phyloP scores from a whole-genome alignment of 1,140 invertebrate genomes.

The Pentalonia nigronervosa region DNA sequence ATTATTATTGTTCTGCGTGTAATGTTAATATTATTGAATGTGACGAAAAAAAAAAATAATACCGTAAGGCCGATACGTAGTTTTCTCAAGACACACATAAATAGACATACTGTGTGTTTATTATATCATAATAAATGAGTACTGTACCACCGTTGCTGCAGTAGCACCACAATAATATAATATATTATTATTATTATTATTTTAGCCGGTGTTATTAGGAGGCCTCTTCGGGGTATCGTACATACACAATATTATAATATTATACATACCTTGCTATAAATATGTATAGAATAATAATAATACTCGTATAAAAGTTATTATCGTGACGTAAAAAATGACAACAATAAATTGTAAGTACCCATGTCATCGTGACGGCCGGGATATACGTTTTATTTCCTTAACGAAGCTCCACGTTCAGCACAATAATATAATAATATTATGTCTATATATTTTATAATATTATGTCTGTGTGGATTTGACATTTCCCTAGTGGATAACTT shows the following conservation, averaged over 20 bases:
- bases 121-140: not conserved
- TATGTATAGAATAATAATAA: not conserved
- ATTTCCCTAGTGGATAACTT: not conserved
- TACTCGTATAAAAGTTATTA: not conserved
- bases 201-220: conserved; percentile 21
- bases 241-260: not conserved
- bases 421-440: not conserved
- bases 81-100: not conserved
- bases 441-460: not conserved
- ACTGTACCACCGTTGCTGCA: not conserved
- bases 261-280: not conserved
- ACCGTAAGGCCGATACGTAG: not conserved
- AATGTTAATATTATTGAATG: not conserved
- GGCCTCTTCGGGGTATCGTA: not conserved
- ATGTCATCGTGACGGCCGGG: not conserved
- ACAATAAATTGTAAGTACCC: not conserved
- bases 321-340: not conserved
- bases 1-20: not conserved
- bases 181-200: not conserved
- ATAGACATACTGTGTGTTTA: not conserved
- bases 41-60: not conserved
- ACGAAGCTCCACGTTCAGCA: not conserved
- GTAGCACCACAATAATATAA: not conserved
- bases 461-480: not conserved
- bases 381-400: not conserved